Base-by-base conservation (phyloP, 2,113 vertebrate genomes). In the Platichthys stellatus region DNA sequence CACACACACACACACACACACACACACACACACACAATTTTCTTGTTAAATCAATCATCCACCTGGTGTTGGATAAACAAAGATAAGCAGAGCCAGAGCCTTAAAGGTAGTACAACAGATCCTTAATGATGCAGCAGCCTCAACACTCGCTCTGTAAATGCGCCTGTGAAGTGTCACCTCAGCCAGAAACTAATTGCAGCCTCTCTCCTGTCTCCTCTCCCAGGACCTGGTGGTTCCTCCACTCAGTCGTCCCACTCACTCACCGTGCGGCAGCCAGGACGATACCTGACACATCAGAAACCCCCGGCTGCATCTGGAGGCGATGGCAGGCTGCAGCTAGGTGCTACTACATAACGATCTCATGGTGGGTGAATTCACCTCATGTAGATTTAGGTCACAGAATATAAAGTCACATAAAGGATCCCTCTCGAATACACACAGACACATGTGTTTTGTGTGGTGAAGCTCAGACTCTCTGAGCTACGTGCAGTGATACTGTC, bases 121-220 rank as follows among this genome's bases (percentile, higher is more conserved):
- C 43, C 3, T 47, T 5, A 40, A 72, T 63, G 66, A 61, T 12
- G 13, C 69, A 76, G 69, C 79, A 78, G 64, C 23, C 53, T 54
- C 20, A 59, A 35, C 67, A 61, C 20, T 45, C 62, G 49, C 20
- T 45, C 62, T 56, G 66, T 59, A 28, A 66, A 65, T 6, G 64
- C 20, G 47, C 49, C 68, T 63, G 57, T 63, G 21, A 82, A 31
- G 51, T 24, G 40, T 69, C 65, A 79, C 43, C 74, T 74, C 57
- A 74, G 56, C 40, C 28, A 67, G 57, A 76, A 86, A 84, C 83
- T 74, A 78, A 81, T 72, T 45, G 40, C 26, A 69, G 72, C 69
- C 58, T 65, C 47, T 59, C 31, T 57, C 18, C 23, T 64, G 58
- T 64, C 74, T 21, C 18, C 23, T 64, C 62, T 68, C 74, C 62